Percentiles rank a stretch among this genome's conserved stretches.
These are phyloP conservation scores for Heterodera filipjevi DNA, from an alignment of 2,888 invertebrate species.

Conservation along the genomic window DNA sequence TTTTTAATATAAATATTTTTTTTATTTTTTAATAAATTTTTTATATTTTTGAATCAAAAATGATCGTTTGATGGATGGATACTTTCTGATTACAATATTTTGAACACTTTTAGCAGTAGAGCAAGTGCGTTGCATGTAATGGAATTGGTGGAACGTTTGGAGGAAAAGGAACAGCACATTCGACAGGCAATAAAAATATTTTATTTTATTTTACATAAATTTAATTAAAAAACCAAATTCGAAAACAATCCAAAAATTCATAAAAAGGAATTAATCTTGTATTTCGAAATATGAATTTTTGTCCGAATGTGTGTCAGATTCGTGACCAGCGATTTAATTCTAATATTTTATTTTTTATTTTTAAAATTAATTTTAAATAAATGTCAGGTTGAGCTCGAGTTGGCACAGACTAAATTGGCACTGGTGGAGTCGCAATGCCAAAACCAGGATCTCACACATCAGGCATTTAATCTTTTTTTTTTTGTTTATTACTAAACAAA, in stretches of 20 bases:
- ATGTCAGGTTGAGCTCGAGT: constrained; percentile 80
- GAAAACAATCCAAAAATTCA: too few relatives aligned
- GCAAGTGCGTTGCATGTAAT: constrained; percentile 25
- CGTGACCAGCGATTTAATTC: too few relatives aligned
- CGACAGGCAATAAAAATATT: constrained; percentile 35
- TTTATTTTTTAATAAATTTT: not conserved
- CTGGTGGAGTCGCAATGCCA: constrained; percentile 77
- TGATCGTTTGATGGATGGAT: not conserved
- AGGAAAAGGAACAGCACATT: constrained; percentile 39
- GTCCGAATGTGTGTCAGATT: too few relatives aligned
- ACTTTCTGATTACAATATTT: not conserved
- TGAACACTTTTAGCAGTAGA: not conserved
- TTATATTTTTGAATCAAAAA: not conserved
- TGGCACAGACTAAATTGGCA: constrained; percentile 93
- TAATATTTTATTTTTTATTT: not conserved
- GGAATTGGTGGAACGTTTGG: constrained; percentile 41
- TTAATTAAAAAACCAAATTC: too few relatives aligned
- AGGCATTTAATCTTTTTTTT: constrained; percentile 31
- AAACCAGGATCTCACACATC: constrained; percentile 76
- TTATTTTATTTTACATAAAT: too few relatives aligned
- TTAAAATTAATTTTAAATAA: not conserved
- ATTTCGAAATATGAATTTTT: too few relatives aligned
- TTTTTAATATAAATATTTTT: not conserved
- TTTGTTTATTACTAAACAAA: not conserved
- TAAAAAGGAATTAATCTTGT: too few relatives aligned